Conservation (phyloP, 2,113 vertebrate species). For the Haemorhous mexicanus region DNA sequence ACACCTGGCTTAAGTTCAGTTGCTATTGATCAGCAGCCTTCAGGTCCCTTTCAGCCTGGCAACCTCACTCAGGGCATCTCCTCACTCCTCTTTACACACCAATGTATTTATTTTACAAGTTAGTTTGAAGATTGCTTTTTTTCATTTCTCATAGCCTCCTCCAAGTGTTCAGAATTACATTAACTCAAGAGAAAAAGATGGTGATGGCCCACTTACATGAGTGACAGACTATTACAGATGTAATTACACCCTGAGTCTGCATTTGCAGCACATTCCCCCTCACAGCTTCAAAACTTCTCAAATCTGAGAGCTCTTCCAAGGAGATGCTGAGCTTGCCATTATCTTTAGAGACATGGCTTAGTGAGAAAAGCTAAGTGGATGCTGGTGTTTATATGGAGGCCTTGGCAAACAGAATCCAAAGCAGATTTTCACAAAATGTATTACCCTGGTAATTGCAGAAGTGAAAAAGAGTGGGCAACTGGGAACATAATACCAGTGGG, state of each 20-base stretch:
- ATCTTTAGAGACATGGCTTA: background rate
- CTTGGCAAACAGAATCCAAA: background rate
- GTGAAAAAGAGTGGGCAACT: background rate
- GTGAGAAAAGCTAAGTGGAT: background rate
- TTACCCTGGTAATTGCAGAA: background rate
- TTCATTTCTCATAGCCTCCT: background rate
- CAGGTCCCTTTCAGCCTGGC: background rate
- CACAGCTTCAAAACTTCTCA: background rate
- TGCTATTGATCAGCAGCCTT: background rate
- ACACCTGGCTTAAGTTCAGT: background rate
- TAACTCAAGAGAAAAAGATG: background rate
- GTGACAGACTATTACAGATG: background rate
- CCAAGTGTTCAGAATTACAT: background rate
- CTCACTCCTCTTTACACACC: background rate
- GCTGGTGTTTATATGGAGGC: background rate
- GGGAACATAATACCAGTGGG: background rate
- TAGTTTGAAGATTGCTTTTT: background rate
- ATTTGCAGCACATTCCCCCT: background rate
- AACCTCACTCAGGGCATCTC: background rate
- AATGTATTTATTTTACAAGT: background rate
- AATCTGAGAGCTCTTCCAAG: background rate
- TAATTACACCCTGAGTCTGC: background rate
- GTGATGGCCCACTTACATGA: background rate
- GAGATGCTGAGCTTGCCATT: background rate
- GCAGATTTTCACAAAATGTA: background rate